Base-by-base conservation (phyloP, 2,888 invertebrate species). In the Protodeltote pygarga region DNA sequence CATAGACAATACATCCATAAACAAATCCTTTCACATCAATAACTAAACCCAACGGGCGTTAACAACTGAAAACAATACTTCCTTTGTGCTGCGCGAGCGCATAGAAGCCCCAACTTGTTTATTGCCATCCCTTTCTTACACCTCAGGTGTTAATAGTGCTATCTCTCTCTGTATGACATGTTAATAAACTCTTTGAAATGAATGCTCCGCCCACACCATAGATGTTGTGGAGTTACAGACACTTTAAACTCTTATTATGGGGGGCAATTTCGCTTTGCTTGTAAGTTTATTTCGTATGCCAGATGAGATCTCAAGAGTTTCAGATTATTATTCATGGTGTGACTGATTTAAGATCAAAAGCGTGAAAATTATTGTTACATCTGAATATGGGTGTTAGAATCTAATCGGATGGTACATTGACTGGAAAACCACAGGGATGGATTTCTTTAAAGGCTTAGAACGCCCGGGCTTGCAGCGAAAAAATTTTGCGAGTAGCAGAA, bases 81-180 rank as follows among this genome's bases (percentile, higher is more conserved):
- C 65, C 65, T 72, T 73, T 77, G 76, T 78, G 71, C 68, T 71
- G 65, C 74, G 69, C 77, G 46, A 48, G 77, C 78, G 78, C 81
- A 76, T 77, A 74, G 77, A 70, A 79, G 77, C 73, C 62, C 57
- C 62, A 53, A 58, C 66, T 46, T 50, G 57, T 65, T 67, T 57
- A 57, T 28, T 46, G 69, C 67, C 60, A 48, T 79, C 75, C 51
- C 63, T 51, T 52, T 75, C 72, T 54, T 44, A 65, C 69, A 33
- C 38, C 3, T 0, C 29, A 57, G 53, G 63, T 21, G 58, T 69
- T 52, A 23, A 73, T 76, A 59, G 55, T 51, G 58, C 64, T 65
- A 52, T 77, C 83, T 73, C 75, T 60, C 35, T 80, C 73, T 58
- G 57, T 81, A 68, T 86, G 86, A 86, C 86, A 85, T 80, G 85